Base-by-base conservation (phyloP, 2,888 invertebrate species). In the Philereme transversata region DNA sequence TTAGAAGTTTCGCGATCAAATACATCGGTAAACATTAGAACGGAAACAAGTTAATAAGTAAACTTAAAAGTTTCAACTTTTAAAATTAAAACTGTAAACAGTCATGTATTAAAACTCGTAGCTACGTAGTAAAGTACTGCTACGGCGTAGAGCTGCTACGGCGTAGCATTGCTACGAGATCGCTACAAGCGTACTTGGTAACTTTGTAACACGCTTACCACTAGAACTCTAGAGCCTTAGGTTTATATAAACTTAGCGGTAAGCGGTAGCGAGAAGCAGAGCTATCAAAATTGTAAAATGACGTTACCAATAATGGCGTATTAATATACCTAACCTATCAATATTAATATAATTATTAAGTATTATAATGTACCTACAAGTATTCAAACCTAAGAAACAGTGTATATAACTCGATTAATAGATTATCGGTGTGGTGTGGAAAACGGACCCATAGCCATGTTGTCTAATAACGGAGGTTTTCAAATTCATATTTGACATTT, bases 41-140 rank as follows among this genome's bases (percentile, higher is more conserved):
- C 55, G 55, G 53, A 33, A 61, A 57, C 53, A 44, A 40, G 67
- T 65, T 63, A 74, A 73, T 68, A 76, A 71, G 66, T 74, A 73
- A 74, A 74, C 72, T 75, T 72, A 69, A 73, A 77, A 72, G 68
- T 71, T 75, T 66, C 51, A 77, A 78, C 75, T 73, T 77, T 74
- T 72, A 64, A 76, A 75, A 75, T 79, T 76, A 72, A 76, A 79
- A 75, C 75, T 70, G 70, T 64, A 69, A 68, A 70, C 71, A 64
- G 70, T 70, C 68, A 67, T 64, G 70, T 72, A 69, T 74, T 73
- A 74, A 74, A 64, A 75, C 62, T 71, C 65, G 67, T 71, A 53
- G 54, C 49, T 36, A 22, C 3, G 22, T 22, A 22, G 22, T n/a
- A n/a, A n/a, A n/a, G n/a, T 48, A 36, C 22, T 22, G 22, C 56